Evolutionary conservation across 2,888 invertebrate species (phyloP).

Genomic region (Enchytraeus crypticus): DNA sequence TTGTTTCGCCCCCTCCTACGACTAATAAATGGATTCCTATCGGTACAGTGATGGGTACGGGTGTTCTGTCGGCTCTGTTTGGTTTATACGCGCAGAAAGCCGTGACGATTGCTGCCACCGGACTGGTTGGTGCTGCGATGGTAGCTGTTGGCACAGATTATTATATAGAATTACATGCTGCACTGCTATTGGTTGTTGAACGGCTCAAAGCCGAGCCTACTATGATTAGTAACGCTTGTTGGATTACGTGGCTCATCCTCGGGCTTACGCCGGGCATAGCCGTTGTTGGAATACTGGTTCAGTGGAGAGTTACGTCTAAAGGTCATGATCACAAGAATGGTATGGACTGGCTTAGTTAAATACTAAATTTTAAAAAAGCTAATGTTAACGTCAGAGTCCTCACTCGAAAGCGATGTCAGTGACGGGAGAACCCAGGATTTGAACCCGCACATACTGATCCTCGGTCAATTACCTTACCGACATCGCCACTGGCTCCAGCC

Average conservation of each 20-base stretch:
- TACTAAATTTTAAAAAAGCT: too few relatives aligned
- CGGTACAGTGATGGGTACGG: constrained; percentile 60
- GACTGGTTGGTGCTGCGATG: constrained; percentile 67
- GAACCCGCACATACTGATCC: background rate
- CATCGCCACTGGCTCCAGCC: too few relatives aligned
- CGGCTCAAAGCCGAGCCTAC: constrained; percentile 53
- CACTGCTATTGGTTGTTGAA: constrained; percentile 63
- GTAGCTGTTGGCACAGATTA: constrained; percentile 65
- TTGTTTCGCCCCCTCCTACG: constrained; percentile 53
- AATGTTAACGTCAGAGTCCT: too few relatives aligned
- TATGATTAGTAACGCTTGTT: constrained; percentile 57
- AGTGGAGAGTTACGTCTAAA: constrained; percentile 62
- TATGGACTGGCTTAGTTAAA: too few relatives aligned
- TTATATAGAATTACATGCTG: constrained; percentile 63
- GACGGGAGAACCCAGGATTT: too few relatives aligned
- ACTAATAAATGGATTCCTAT: constrained; percentile 66
- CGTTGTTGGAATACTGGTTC: constrained; percentile 61
- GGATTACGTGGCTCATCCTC: constrained; percentile 66
- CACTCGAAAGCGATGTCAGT: too few relatives aligned
- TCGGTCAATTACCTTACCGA: too few relatives aligned
- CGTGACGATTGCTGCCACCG: constrained; percentile 65
- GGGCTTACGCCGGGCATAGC: constrained; percentile 66
- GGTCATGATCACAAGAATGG: constrained; percentile 51
- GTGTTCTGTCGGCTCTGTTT: constrained; percentile 62
- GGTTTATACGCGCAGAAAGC: constrained; percentile 69